Base-by-base conservation (phyloP, 2,797 vertebrate species). In the Neosalanx taihuensis region DNA sequence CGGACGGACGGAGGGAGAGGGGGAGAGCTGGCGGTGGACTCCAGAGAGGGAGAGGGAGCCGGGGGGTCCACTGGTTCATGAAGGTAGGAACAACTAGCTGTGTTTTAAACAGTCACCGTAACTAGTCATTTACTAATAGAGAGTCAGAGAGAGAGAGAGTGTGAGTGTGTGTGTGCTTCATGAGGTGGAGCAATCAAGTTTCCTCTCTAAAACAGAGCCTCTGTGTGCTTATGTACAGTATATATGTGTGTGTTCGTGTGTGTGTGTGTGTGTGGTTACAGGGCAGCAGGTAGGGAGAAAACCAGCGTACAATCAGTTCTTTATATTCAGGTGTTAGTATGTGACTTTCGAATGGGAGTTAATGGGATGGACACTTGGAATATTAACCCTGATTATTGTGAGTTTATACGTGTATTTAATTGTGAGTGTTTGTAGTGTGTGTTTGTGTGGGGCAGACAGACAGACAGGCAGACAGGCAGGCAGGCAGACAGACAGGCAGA, bases 81-180 rank as follows among this genome's bases (percentile, higher is more conserved):
- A 92, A 90, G 91, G 91, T 92, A 91, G 83, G 35, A 15, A 6
- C 63, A 60, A 33, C 20, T n/a, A 30, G 23, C 18, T 67, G 70
- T 67, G 15, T 63, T 73, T 71, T 68, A 58, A 15, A 72, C 30
- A 31, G 5, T 53, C 1, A 17, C 51, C 5, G 17, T 53, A 6
- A 53, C 15, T 18, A n/a, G 13, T 4, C 1, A 53, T n/a, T 17
- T 18, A 53, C 15, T 15, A 2, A 15, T 18, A 58, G 9, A 26
- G 67, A 18, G 61, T 57, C n/a, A 9, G 57, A 65, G 57, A 13
- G 60, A 57, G 71, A 49, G 26, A 30, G 60, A 31, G 60, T 15
- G 61, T 9, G 31, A 0, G 61, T n/a, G 51, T 26, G 70, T 78
- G 77, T 74, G 69, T 75, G 72, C 72, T 75, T 61, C 41, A 67